Percentiles rank a stretch among this genome's conserved stretches.
These are phyloP conservation scores for Harpalus rubripes DNA, from an alignment of 2,888 invertebrate genomes.

Conservation along the genomic window DNA sequence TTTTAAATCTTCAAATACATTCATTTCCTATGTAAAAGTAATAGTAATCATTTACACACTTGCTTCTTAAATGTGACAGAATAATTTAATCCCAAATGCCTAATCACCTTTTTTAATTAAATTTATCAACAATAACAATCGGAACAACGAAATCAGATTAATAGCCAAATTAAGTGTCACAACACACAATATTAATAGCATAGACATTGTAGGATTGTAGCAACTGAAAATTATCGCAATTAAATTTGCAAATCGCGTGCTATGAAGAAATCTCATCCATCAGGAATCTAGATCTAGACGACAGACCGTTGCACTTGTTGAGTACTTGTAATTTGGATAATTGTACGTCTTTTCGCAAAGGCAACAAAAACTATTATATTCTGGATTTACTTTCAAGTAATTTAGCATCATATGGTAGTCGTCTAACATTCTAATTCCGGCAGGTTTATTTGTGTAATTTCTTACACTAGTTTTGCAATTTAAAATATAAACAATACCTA, in stretches of 20 bases:
- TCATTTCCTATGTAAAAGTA: too few relatives aligned
- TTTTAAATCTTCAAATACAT: too few relatives aligned
- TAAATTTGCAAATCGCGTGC: constrained; percentile 46
- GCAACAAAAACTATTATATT: constrained; percentile 42
- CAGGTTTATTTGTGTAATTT: constrained; percentile 23
- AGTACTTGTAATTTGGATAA: constrained; percentile 13
- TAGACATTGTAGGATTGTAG: not conserved
- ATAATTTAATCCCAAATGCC: not conserved
- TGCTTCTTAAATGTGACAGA: not conserved
- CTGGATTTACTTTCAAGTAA: constrained; percentile 27
- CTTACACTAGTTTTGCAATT: constrained; percentile 27
- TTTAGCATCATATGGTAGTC: not conserved
- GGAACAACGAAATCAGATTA: constrained; percentile 31
- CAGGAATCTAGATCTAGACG: constrained; percentile 21
- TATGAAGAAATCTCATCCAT: not conserved
- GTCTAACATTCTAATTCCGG: constrained; percentile 42
- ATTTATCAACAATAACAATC: constrained; percentile 1
- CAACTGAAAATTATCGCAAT: constrained; percentile 15
- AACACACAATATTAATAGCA: constrained; percentile 22
- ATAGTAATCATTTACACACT: too few relatives aligned
- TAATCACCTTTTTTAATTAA: constrained; percentile 1
- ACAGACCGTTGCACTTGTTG: constrained; percentile 39
- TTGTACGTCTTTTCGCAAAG: constrained; percentile 49
- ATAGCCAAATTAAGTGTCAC: constrained; percentile 15
- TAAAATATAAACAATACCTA: not conserved